Evolutionary conservation across 1,140 invertebrate species (phyloP).

Genomic region (Ceratosolen solmsi): DNA sequence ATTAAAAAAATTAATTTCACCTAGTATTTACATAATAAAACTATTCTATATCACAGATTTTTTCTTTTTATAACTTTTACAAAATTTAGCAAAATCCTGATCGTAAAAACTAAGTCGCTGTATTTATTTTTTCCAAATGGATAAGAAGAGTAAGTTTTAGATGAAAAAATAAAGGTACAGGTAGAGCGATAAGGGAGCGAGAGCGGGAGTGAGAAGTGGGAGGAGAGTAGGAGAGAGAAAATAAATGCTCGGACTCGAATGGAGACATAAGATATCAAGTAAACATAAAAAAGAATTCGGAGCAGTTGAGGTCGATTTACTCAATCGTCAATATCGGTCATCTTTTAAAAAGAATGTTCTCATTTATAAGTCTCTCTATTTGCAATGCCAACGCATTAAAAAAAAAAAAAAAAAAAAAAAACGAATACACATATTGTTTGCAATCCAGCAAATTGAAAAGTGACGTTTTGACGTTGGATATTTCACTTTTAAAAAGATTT

Average conservation of each 20-base stretch:
- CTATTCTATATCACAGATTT: too few relatives aligned
- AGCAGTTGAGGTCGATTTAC: neutral
- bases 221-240: neutral
- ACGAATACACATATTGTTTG: neutral
- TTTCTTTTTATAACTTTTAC: too few relatives aligned
- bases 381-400: neutral
- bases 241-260: neutral
- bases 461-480: neutral
- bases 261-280: neutral
- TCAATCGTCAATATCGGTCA: neutral
- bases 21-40: too few relatives aligned
- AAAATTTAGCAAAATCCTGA: too few relatives aligned
- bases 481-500: too few relatives aligned
- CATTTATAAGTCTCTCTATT: neutral
- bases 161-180: neutral
- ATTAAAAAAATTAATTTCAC: too few relatives aligned
- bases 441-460: neutral
- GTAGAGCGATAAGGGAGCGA: neutral
- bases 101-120: too few relatives aligned
- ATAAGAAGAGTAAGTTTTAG: too few relatives aligned
- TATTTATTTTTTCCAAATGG: too few relatives aligned
- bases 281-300: conserved; percentile 14
- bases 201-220: neutral
- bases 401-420: too few relatives aligned
- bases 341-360: conserved; percentile 2